Evolutionary conservation across 1,140 invertebrate species (phyloP).

Genomic region (Drosophila ambigua): DNA sequence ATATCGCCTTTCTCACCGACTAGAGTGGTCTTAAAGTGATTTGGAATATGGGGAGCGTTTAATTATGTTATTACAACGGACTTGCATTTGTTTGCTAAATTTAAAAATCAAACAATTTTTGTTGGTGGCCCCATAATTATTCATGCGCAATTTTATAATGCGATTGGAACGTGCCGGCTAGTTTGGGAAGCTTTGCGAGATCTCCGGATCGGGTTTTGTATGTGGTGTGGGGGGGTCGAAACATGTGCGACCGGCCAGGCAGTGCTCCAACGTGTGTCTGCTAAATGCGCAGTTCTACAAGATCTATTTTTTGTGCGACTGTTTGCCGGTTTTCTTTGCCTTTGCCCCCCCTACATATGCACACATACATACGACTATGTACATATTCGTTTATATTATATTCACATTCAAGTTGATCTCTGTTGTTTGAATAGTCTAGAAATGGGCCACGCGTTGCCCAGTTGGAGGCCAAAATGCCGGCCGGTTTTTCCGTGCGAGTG

Average conservation of each 20-base stretch:
- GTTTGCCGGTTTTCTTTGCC: constrained; percentile 24
- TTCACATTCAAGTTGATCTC: constrained; percentile 1
- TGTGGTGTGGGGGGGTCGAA: not conserved
- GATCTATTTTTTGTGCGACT: constrained; percentile 39
- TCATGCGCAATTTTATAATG: constrained; percentile 48
- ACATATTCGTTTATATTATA: not conserved
- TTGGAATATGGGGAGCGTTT: too few species aligned
- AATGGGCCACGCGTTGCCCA: constrained; percentile 35
- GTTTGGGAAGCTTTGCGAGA: constrained; percentile 5
- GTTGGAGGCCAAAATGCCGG: constrained; percentile 45
- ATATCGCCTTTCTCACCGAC: too few species aligned
- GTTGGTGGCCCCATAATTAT: constrained; percentile 12
- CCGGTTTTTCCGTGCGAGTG: constrained; percentile 44
- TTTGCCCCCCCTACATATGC: not conserved
- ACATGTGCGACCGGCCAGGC: constrained; percentile 14
- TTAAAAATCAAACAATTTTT: constrained; percentile 29
- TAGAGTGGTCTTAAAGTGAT: too few species aligned
- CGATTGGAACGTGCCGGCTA: constrained; percentile 43
- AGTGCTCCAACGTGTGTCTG: constrained; percentile 28
- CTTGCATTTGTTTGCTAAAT: constrained; percentile 38
- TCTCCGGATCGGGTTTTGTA: not conserved
- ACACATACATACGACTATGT: constrained; percentile 8
- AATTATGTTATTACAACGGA: too few species aligned
- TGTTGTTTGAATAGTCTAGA: constrained; percentile 4
- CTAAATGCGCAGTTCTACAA: constrained; percentile 50